Conservation (phyloP, 2,113 vertebrate genomes). For the Ictidomys tridecemlineatus region DNA sequence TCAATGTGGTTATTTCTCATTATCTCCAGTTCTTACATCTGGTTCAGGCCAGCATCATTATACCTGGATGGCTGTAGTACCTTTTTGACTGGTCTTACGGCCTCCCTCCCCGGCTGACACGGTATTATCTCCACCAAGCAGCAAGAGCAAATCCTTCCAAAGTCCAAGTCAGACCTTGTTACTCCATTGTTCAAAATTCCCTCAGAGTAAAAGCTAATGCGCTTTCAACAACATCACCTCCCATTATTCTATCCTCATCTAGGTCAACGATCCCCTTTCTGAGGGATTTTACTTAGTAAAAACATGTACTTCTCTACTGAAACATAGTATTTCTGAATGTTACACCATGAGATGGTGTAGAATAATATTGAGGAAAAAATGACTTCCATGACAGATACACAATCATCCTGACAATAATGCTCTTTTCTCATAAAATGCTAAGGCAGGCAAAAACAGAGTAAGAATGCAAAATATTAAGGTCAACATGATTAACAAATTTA, state of each 20-base stretch:
- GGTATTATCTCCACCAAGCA: not conserved
- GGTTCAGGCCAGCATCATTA: not conserved
- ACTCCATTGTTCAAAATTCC: not conserved
- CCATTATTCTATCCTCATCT: not conserved
- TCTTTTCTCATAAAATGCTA: not conserved
- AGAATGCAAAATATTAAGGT: not conserved
- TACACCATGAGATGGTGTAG: not conserved
- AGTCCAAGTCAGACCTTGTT: not conserved
- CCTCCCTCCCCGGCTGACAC: too few relatives aligned
- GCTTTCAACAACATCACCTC: not conserved
- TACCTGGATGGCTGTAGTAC: not conserved
- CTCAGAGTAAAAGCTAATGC: not conserved
- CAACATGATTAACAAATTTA: not conserved
- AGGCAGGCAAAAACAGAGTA: not conserved
- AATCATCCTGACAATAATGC: not conserved
- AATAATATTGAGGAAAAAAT: not conserved
- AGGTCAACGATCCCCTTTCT: not conserved
- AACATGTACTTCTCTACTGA: not conserved
- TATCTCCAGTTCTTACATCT: not conserved
- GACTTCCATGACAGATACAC: not conserved
- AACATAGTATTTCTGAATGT: not conserved
- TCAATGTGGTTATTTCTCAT: not conserved
- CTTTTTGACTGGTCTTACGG: not conserved
- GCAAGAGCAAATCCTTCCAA: not conserved
- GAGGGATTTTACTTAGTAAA: not conserved